Evolutionary conservation across 2,113 vertebrate genomes (phyloP).

Genomic region (Agelaius phoeniceus): DNA sequence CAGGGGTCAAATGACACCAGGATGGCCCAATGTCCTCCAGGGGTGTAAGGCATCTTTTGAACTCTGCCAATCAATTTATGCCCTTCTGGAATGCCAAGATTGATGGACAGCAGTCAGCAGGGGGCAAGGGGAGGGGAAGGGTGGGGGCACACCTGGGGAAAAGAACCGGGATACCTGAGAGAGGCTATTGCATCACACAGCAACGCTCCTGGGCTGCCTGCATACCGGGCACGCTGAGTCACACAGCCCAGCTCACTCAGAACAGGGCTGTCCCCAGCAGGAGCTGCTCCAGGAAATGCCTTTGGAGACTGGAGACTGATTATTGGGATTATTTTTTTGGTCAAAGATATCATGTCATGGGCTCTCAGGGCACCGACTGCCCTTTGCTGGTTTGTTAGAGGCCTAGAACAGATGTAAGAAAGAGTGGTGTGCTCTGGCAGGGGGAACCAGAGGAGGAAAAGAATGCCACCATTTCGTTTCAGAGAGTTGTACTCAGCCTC

Average conservation of each 20-base stretch:
- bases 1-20: too few species aligned
- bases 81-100: too few species aligned
- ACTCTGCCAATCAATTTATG: too few species aligned
- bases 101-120: too few species aligned
- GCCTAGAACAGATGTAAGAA: neutral
- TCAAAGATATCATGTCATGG: neutral
- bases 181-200: too few species aligned
- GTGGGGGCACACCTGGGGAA: too few species aligned
- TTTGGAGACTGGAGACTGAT: neutral
- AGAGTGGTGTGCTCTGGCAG: neutral
- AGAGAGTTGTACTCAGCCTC: neutral
- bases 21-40: too few species aligned
- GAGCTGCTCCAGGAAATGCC: neutral
- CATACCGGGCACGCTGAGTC: neutral
- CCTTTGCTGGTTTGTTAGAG: neutral
- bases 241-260: neutral
- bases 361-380: neutral
- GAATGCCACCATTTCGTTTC: neutral
- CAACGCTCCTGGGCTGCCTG: neutral
- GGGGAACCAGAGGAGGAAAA: neutral
- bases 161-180: too few species aligned
- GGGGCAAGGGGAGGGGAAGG: too few species aligned
- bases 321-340: neutral
- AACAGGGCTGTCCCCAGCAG: neutral
- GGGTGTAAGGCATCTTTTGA: too few species aligned